Conservation (phyloP, 1,140 invertebrate species). For the Caligus rogercresseyi region DNA sequence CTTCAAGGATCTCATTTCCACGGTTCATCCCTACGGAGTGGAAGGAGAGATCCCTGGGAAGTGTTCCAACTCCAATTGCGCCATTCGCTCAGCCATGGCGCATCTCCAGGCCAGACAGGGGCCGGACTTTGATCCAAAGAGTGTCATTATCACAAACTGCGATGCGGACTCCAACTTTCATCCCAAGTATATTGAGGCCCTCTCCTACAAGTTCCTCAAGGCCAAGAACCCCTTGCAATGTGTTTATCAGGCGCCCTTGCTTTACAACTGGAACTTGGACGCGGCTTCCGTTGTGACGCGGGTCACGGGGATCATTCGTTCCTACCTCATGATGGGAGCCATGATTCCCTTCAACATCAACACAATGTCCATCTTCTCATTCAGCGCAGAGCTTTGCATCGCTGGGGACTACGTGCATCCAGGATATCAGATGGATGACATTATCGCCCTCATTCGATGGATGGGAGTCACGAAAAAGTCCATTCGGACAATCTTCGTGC, state of each 20-base stretch:
- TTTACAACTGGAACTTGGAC: conserved; percentile 16
- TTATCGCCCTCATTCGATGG: conserved; percentile 14
- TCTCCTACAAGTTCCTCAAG: conserved; percentile 11
- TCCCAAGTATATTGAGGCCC: conserved; percentile 7
- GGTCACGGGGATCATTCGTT: conserved; percentile 3
- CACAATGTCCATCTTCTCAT: conserved; percentile 16
- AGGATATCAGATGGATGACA: conserved; percentile 16
- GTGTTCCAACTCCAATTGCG: conserved; percentile 13
- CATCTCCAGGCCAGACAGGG: background rate
- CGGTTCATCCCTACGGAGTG: conserved; percentile 7
- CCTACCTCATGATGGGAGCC: conserved; percentile 13
- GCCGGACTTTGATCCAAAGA: background rate
- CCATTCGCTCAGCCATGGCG: background rate
- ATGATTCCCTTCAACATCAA: conserved; percentile 16
- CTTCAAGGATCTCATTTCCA: conserved; percentile 12
- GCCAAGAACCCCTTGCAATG: background rate
- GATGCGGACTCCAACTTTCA: conserved; percentile 18
- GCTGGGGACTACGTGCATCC: conserved; percentile 11
- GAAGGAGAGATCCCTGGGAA: conserved; percentile 14
- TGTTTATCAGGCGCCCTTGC: conserved; percentile 8
- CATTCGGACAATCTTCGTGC: background rate
- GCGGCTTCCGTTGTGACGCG: background rate
- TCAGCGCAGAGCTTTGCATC: conserved; percentile 6
- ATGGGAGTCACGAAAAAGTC: conserved; percentile 5
- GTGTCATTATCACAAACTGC: conserved; percentile 11